Percentiles rank a stretch among this genome's conserved stretches.
Evolutionary conservation across 2,888 invertebrate species (phyloP).

Genomic region (Eubasilissa splendida): DNA sequence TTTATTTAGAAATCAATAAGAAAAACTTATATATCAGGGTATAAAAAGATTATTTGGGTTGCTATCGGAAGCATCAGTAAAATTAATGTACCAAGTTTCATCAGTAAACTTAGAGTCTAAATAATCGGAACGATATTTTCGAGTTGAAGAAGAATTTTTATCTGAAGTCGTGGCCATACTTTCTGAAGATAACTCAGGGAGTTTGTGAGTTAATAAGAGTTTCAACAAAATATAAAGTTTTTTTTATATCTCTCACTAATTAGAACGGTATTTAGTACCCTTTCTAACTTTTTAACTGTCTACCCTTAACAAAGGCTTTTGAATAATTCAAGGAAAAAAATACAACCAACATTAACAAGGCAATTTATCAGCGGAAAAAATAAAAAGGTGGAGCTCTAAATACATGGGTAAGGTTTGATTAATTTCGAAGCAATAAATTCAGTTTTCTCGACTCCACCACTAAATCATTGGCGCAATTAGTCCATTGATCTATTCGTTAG

Average conservation of each 20-base stretch:
- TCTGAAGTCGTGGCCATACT: slow-evolving; percentile 10
- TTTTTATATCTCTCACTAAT: slow-evolving; percentile 25
- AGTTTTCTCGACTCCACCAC: neutral
- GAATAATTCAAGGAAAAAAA: slow-evolving; percentile 11
- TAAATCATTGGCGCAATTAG: neutral
- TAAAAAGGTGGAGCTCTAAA: neutral
- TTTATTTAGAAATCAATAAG: too few relatives aligned
- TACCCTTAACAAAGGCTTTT: slow-evolving; percentile 9
- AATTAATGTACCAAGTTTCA: slow-evolving; percentile 21
- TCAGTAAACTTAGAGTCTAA: slow-evolving; percentile 8
- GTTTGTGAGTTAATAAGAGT: slow-evolving; percentile 29
- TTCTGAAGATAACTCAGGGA: neutral
- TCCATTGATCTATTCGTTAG: slow-evolving; percentile 8
- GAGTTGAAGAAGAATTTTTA: slow-evolving; percentile 13
- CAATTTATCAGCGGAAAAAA: slow-evolving; percentile 7
- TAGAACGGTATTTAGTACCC: slow-evolving; percentile 27
- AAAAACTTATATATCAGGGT: neutral
- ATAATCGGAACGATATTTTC: slow-evolving; percentile 24
- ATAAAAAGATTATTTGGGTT: neutral
- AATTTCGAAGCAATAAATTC: neutral
- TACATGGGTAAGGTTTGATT: neutral
- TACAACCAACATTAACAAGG: slow-evolving; percentile 10
- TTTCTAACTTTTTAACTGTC: neutral
- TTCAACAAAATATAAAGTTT: slow-evolving; percentile 23
- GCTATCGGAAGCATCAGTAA: slow-evolving; percentile 6